phyloP scores from a whole-genome alignment of 2,888 invertebrate species.

The Nomada fabriciana region DNA sequence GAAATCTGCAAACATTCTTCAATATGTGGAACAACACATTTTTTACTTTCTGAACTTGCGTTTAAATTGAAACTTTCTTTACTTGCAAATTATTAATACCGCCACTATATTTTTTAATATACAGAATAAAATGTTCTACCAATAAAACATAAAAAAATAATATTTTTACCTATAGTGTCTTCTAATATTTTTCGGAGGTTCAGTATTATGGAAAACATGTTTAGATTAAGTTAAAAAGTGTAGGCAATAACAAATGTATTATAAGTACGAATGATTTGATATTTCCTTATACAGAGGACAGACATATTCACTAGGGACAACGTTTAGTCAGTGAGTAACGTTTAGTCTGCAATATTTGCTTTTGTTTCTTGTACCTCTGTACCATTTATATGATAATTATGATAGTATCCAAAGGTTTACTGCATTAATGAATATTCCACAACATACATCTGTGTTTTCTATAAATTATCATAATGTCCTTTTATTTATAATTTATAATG shows the following conservation, averaged over 20 bases:
- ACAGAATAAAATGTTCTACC: conserved; percentile 9
- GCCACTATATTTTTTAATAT: background rate
- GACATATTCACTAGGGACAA: conserved; percentile 40
- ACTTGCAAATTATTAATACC: background rate
- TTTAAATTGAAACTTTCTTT: background rate
- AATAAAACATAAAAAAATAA: conserved; percentile 38
- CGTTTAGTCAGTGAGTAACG: background rate
- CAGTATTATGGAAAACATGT: conserved; percentile 75
- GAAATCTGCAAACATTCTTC: background rate
- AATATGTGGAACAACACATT: too few relatives aligned
- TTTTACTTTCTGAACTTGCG: conserved; percentile 16
- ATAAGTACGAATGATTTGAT: conserved; percentile 26
- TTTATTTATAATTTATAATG: conserved; percentile 1
- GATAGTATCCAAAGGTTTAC: background rate
- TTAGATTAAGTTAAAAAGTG: conserved; percentile 49
- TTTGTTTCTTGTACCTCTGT: background rate
- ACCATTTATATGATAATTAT: conserved; percentile 15
- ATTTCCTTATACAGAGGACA: conserved; percentile 22
- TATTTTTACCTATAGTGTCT: conserved; percentile 76
- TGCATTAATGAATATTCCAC: conserved; percentile 4
- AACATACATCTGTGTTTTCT: background rate
- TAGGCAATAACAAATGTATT: conserved; percentile 5
- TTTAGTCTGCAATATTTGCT: background rate
- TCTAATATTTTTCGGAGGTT: conserved; percentile 72
- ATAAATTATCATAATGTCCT: background rate